Conservation (phyloP, 2,888 invertebrate species). For the Augochlorella aurata region DNA sequence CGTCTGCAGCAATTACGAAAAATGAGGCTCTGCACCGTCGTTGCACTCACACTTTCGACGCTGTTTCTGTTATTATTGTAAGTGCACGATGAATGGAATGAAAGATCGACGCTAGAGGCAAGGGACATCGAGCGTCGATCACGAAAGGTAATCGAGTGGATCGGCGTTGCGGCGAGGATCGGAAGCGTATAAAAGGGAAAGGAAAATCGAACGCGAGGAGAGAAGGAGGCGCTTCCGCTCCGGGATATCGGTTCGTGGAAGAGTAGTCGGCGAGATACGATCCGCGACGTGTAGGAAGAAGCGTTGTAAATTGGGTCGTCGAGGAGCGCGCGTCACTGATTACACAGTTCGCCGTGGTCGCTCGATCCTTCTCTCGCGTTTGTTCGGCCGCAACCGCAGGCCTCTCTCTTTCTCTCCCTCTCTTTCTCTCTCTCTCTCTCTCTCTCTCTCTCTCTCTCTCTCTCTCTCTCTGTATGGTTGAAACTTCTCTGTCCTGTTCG, state of each 20-base stretch:
- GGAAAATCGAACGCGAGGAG: conserved; percentile 20
- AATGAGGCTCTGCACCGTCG: too few species aligned
- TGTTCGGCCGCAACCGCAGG: too few species aligned
- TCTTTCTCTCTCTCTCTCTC: conserved; percentile 12
- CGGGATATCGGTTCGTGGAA: conserved; percentile 28
- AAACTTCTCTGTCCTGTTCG: conserved; percentile 24
- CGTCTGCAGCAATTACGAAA: too few species aligned
- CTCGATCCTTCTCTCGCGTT: conserved; percentile 10
- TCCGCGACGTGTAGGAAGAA: conserved; percentile 71
- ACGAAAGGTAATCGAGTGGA: too few species aligned
- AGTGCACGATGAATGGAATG: too few species aligned
- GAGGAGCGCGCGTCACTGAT: conserved; percentile 70
- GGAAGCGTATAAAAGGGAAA: conserved; percentile 1
- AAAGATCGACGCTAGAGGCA: too few species aligned
- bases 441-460: background rate
- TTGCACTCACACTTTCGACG: too few species aligned
- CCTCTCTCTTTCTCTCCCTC: conserved; percentile 5
- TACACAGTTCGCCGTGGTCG: conserved; percentile 61
- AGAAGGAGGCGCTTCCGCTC: conserved; percentile 40
- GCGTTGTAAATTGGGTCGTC: conserved; percentile 75
- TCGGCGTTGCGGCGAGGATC: background rate
- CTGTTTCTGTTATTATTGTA: too few species aligned
- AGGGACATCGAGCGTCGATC: too few species aligned
- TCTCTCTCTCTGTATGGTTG: conserved; percentile 11
- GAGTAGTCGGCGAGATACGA: conserved; percentile 27